Evolutionary conservation across 2,797 vertebrate genomes (phyloP), one percentile per base, ranked within the genome.

Genomic region (Anguilla pacifica): DNA sequence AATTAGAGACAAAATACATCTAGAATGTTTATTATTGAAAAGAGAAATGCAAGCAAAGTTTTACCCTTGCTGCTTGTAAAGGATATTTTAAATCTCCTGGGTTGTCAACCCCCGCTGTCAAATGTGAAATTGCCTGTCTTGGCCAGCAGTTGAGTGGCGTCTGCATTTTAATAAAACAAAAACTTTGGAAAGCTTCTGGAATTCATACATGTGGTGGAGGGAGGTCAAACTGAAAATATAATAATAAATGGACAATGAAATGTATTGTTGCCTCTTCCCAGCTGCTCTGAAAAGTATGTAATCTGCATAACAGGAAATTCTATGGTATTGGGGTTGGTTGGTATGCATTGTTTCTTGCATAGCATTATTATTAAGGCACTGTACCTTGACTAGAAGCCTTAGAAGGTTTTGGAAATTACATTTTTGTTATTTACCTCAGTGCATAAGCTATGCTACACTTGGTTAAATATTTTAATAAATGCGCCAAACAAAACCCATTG

Each of bases 211-310:
- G 83, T 51, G 83, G 86, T 57, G 39, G 9, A 17, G 82, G 85
- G 67, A 87, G 74, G 61, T 49, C 86, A 64, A 31, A 46, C 72
- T 72, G 72, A 87, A 86, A 82, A 43, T 22, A 85, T 84, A 83
- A 88, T 87, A 85, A 88, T 49, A 90, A 82, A 85, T 89, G 83
- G 55, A 90, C 90, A 88, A 86, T 43, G 39, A 88, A 87, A 82
- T 88, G 77, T 53, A 74, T 61, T 84, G 85, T 86, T 86, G 86
- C 46, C 85, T 81, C 19, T 51, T 85, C 87, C 89, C 72, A 55
- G 67, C 55, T 77, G 82, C 28, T 77, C 25, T 86, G 9, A 84
- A 61, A 86, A 85, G 74, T 86, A 64, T 86, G 46, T 84, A 61
- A 84, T 77, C 35, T 74, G 83, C 35, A 64, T 74, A 86, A 82